phyloP scores from a whole-genome alignment of 2,888 invertebrate genomes.

The Mycalesis mineus region DNA sequence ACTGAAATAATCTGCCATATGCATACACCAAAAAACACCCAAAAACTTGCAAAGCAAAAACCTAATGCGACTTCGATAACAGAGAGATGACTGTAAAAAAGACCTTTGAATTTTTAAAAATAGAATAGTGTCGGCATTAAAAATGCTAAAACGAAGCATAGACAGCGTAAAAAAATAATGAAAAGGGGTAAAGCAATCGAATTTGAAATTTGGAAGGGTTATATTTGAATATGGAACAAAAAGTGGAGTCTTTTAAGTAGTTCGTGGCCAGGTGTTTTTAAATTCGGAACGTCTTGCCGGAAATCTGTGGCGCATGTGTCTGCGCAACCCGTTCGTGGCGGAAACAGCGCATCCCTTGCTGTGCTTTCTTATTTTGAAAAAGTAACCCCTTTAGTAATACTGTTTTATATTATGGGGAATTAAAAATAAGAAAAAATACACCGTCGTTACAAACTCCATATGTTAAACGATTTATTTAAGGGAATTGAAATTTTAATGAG shows the following conservation, averaged over 20 bases:
- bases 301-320: constrained; percentile 73
- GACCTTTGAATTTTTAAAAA: constrained; percentile 47
- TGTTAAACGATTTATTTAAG: constrained; percentile 7
- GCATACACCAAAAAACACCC: constrained; percentile 51
- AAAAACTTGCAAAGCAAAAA: constrained; percentile 47
- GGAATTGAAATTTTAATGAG: not conserved
- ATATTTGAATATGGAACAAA: constrained; percentile 46
- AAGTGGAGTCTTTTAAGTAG: constrained; percentile 57
- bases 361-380: constrained; percentile 50
- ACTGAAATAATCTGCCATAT: constrained; percentile 66
- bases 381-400: constrained; percentile 39
- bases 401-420: constrained; percentile 18
- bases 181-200: constrained; percentile 58
- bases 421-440: constrained; percentile 10
- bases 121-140: constrained; percentile 36
- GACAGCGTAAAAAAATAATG: constrained; percentile 48
- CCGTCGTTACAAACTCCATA: constrained; percentile 9
- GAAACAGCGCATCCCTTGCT: constrained; percentile 70
- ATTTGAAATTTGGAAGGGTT: constrained; percentile 57
- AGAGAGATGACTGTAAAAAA: constrained; percentile 28
- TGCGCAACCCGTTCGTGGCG: constrained; percentile 63
- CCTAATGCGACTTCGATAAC: constrained; percentile 48
- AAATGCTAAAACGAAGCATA: constrained; percentile 39
- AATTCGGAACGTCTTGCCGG: constrained; percentile 66
- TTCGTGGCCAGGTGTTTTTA: constrained; percentile 66